phyloP scores from a whole-genome alignment of 1,140 invertebrate species.

The Drosophila gunungcola region DNA sequence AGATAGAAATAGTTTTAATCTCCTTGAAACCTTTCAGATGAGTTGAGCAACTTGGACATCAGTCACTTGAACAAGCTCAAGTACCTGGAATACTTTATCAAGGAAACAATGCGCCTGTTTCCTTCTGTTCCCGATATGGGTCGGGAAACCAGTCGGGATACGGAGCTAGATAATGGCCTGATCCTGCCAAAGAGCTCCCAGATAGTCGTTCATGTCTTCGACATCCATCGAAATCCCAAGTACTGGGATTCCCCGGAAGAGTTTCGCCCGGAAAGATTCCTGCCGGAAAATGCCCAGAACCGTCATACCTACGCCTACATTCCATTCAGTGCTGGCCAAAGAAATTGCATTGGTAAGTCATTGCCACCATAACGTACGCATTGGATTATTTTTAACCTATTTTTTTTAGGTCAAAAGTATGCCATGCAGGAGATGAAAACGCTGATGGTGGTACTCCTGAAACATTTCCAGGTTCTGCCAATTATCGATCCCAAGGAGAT shows the following conservation, averaged over 20 bases:
- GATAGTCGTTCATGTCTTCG: conserved; percentile 85
- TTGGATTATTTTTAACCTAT: too few relatives aligned
- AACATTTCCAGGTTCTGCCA: conserved; percentile 75
- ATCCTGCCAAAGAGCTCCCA: conserved; percentile 85
- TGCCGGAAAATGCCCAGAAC: conserved; percentile 86
- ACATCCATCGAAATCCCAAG: conserved; percentile 87
- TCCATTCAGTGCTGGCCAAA: conserved; percentile 86
- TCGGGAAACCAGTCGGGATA: conserved; percentile 86
- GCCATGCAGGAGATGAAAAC: conserved; percentile 85
- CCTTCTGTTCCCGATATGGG: conserved; percentile 89
- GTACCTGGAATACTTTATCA: conserved; percentile 88
- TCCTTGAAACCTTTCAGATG: conserved; percentile 24
- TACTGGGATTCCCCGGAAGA: conserved; percentile 89
- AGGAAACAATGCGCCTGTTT: conserved; percentile 87
- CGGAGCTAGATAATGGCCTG: conserved; percentile 73
- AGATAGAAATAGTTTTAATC: too few relatives aligned
- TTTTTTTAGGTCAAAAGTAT: conserved; percentile 83
- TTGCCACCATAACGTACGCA: too few relatives aligned
- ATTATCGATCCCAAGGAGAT: conserved; percentile 73
- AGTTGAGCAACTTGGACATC: conserved; percentile 82
- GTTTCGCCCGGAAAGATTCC: conserved; percentile 92
- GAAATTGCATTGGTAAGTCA: conserved; percentile 76
- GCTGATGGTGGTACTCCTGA: conserved; percentile 82
- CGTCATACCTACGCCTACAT: conserved; percentile 86
- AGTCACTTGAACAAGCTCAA: conserved; percentile 87